A percentile compares a stretch with the other conserved stretches of the same genome.
These are phyloP conservation scores for Solenopsis invicta DNA, from an alignment of 1,140 invertebrate species.

Conservation along the genomic window DNA sequence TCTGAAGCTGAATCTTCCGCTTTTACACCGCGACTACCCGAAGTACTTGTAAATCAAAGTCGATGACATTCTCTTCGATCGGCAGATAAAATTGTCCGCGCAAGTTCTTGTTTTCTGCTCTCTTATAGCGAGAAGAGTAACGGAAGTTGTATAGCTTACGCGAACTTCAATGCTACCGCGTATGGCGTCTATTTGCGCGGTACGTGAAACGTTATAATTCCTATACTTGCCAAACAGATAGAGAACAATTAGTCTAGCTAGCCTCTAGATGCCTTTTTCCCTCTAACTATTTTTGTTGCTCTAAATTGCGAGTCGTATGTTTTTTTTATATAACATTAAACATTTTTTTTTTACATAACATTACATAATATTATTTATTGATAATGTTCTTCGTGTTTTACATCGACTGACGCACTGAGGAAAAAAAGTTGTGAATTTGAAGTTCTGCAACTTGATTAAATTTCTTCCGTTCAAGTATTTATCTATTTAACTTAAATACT, in stretches of 20 bases:
- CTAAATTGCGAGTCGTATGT: conserved; percentile 32
- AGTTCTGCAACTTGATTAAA: too few species aligned
- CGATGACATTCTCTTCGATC: background rate
- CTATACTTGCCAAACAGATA: conserved; percentile 80
- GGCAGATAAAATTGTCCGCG: background rate
- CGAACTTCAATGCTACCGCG: conserved; percentile 29
- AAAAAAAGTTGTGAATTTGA: too few species aligned
- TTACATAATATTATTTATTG: conserved; percentile 55
- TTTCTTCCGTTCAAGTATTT: too few species aligned
- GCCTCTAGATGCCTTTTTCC: conserved; percentile 56
- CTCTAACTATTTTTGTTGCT: conserved; percentile 26
- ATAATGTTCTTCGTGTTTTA: conserved; percentile 40
- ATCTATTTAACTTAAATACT: too few species aligned
- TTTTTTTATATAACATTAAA: conserved; percentile 47
- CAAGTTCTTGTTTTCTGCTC: background rate
- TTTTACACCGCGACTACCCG: background rate
- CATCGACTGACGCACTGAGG: conserved; percentile 13
- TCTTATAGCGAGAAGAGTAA: conserved; percentile 47
- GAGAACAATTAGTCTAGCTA: conserved; percentile 72
- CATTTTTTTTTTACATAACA: conserved; percentile 48
- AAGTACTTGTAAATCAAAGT: background rate
- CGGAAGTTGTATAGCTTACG: conserved; percentile 4
- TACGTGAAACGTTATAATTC: conserved; percentile 72
- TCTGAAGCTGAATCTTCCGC: conserved; percentile 49
- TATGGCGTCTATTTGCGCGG: conserved; percentile 8